Evolutionary conservation across 2,113 vertebrate species (phyloP).

Genomic region (Barbus barbus): DNA sequence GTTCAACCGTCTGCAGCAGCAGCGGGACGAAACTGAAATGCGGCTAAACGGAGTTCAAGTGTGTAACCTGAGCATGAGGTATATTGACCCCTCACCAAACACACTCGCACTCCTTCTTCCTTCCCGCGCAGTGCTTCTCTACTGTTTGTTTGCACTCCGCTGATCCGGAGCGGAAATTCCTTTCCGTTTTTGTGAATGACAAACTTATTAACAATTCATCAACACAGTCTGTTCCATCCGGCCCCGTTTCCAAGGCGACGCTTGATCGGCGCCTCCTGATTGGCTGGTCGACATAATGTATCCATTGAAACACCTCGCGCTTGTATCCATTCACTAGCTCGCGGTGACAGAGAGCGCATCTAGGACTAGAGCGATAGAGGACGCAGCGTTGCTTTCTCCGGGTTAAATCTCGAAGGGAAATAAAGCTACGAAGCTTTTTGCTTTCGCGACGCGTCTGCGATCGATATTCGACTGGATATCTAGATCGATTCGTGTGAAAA

Average conservation of each 20-base stretch:
- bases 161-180: slow-evolving; percentile 99
- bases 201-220: slow-evolving; percentile 99
- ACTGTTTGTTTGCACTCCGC: slow-evolving; percentile 94
- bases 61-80: slow-evolving; percentile 68
- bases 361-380: slow-evolving; percentile 46
- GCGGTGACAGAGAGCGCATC: slow-evolving; percentile 67
- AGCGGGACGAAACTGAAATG: not conserved
- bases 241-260: slow-evolving; percentile 92
- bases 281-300: slow-evolving; percentile 82
- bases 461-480: slow-evolving; percentile 16
- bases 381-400: not conserved
- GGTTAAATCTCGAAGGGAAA: not conserved
- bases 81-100: slow-evolving; percentile 36
- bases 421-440: not conserved
- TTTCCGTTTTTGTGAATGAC: slow-evolving; percentile 99
- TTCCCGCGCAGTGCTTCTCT: slow-evolving; percentile 72
- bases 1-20: not conserved
- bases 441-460: not conserved
- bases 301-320: slow-evolving; percentile 78
- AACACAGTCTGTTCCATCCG: slow-evolving; percentile 91
- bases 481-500: not conserved
- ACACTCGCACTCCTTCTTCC: slow-evolving; percentile 58
- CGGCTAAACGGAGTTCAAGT: slow-evolving; percentile 37
- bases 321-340: slow-evolving; percentile 86
- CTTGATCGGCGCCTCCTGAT: slow-evolving; percentile 78